Percentiles rank a stretch among this genome's conserved stretches.
Conservation (phyloP, 2,113 vertebrate genomes). For the Nicator chloris region DNA sequence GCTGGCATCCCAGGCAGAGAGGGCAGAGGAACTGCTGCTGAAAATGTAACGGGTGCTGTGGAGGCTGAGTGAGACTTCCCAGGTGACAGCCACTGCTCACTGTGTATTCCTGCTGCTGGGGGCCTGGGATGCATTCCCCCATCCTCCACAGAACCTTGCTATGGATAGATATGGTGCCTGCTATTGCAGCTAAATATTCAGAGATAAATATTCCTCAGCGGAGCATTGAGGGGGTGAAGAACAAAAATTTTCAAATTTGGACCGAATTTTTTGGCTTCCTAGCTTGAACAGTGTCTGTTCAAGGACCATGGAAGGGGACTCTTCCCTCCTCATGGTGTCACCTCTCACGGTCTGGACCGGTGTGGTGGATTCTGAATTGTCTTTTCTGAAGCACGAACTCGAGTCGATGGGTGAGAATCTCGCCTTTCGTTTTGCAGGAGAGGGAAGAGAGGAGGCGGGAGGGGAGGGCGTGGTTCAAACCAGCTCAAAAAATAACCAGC, state of each 20-base stretch:
- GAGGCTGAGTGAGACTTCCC: neutral
- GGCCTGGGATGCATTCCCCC: neutral
- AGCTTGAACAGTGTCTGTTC: accelerated
- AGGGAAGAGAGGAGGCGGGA: neutral
- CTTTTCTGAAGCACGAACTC: neutral
- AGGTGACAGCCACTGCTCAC: neutral
- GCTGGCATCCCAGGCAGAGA: neutral
- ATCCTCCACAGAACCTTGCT: neutral
- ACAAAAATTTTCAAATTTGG: neutral
- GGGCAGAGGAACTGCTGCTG: neutral
- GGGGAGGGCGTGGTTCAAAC: neutral
- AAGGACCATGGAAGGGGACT: neutral
- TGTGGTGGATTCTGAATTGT: neutral
- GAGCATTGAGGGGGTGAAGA: neutral
- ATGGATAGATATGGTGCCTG: neutral
- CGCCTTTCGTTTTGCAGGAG: neutral
- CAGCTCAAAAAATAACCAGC: neutral
- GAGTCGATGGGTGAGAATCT: neutral
- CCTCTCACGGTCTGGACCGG: neutral
- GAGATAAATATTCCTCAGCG: neutral
- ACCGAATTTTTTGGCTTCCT: neutral
- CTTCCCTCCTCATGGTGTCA: neutral
- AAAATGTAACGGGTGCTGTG: neutral
- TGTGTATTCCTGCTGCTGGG: neutral
- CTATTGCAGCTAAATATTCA: neutral